These are phyloP conservation scores for Pitta sordida DNA, from an alignment of 2,113 vertebrate genomes.

Conservation along the genomic window DNA sequence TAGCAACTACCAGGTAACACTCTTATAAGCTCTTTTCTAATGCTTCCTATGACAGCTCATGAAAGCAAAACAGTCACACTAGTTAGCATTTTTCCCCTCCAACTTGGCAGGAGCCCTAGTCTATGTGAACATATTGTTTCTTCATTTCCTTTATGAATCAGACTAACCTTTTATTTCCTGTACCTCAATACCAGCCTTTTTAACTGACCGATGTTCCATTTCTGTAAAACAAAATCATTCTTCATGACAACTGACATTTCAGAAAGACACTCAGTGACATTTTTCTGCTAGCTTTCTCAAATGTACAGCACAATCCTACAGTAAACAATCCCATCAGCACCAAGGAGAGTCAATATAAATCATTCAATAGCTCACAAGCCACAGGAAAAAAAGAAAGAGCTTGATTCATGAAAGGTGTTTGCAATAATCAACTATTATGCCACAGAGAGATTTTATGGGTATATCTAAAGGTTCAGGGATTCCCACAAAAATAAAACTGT, in stretches of 20 bases:
- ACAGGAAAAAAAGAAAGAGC: background rate
- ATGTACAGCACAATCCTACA: background rate
- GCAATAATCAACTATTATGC: background rate
- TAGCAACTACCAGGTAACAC: background rate
- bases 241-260: constrained; percentile 42
- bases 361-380: background rate
- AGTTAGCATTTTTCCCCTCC: background rate
- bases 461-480: background rate
- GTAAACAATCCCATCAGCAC: background rate
- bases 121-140: constrained; percentile 2
- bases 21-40: background rate
- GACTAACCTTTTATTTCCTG: constrained; percentile 88
- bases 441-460: background rate
- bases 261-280: constrained; percentile 29
- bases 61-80: background rate
- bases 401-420: background rate
- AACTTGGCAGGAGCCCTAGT: background rate
- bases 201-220: constrained; percentile 92
- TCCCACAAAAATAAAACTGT: background rate
- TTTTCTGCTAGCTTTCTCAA: background rate
- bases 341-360: background rate
- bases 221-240: constrained; percentile 76
- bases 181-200: constrained; percentile 93
- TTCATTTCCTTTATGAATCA: constrained; percentile 22
- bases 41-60: background rate